Evolutionary conservation across 2,888 invertebrate species (phyloP).

Genomic region (Hirtodrosophila duncani): DNA sequence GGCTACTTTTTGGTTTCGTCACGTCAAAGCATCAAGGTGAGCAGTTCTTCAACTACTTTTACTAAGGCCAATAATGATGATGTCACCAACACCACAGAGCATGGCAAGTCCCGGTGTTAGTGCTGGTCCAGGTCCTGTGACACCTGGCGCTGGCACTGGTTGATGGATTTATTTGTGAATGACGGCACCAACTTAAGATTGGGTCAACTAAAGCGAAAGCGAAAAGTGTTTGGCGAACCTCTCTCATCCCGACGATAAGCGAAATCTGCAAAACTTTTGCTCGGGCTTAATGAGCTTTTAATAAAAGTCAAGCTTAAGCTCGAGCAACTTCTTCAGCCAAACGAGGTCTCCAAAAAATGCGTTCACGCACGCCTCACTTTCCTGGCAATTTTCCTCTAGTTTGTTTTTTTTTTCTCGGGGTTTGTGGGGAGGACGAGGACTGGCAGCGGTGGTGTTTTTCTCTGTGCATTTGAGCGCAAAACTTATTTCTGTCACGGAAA

Average conservation of each 20-base stretch:
- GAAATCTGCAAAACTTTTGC: slow-evolving; percentile 47
- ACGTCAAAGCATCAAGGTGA: slow-evolving; percentile 31
- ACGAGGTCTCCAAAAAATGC: neutral
- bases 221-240: neutral
- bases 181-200: slow-evolving; percentile 44
- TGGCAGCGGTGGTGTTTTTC: slow-evolving; percentile 2
- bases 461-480: slow-evolving; percentile 71
- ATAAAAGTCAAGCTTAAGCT: slow-evolving; percentile 64
- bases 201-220: slow-evolving; percentile 25
- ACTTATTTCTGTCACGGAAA: slow-evolving; percentile 73
- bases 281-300: slow-evolving; percentile 68
- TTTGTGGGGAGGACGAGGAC: slow-evolving; percentile 8
- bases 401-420: too few species aligned
- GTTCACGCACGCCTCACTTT: slow-evolving; percentile 4
- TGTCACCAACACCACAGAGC: slow-evolving; percentile 50
- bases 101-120: slow-evolving; percentile 46
- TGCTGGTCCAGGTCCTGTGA: slow-evolving; percentile 12
- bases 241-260: neutral
- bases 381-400: too few species aligned
- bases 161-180: slow-evolving; percentile 59
- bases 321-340: slow-evolving; percentile 22
- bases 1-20: too few species aligned
- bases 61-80: slow-evolving; percentile 59
- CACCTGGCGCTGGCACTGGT: slow-evolving; percentile 9
- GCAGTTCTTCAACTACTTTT: slow-evolving; percentile 32